phyloP scores from a whole-genome alignment of 2,888 invertebrate species.

The Plemyria rubiginata region DNA sequence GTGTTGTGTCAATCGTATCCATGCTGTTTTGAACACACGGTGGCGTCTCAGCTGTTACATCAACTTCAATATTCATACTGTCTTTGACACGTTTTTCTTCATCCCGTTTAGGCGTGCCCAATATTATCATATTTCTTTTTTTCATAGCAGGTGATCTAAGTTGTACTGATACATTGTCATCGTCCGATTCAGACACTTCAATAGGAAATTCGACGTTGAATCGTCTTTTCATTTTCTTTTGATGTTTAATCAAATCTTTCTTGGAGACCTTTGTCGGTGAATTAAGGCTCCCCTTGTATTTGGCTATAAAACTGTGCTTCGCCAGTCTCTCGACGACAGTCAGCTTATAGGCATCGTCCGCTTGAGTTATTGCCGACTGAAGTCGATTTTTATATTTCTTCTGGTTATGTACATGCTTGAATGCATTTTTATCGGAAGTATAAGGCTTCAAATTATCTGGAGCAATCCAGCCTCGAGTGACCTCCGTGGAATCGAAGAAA shows the following conservation, averaged over 20 bases:
- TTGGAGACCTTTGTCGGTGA: constrained; percentile 63
- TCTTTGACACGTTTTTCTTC: constrained; percentile 24
- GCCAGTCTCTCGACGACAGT: constrained; percentile 62
- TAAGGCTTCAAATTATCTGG: constrained; percentile 68
- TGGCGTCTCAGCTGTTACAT: not conserved
- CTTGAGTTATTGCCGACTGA: constrained; percentile 63
- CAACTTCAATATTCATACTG: constrained; percentile 5
- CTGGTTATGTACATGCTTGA: constrained; percentile 44
- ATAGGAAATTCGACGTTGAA: constrained; percentile 62
- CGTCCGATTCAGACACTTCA: constrained; percentile 53
- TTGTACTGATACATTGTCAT: constrained; percentile 32
- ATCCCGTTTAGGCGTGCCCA: constrained; percentile 52
- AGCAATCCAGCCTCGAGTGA: constrained; percentile 77
- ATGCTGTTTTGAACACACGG: not conserved
- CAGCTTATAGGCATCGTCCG: constrained; percentile 69
- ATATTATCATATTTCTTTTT: constrained; percentile 50
- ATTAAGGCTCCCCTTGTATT: constrained; percentile 70
- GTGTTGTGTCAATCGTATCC: constrained; percentile 10
- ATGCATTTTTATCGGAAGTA: constrained; percentile 48
- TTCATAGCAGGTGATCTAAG: constrained; percentile 30
- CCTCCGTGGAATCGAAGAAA: constrained; percentile 76
- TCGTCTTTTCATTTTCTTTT: constrained; percentile 60
- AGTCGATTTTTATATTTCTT: constrained; percentile 63
- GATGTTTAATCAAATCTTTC: constrained; percentile 54
- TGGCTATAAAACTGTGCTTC: constrained; percentile 75